Percentiles rank a stretch among this genome's conserved stretches.
phyloP scores from a whole-genome alignment of 2,888 invertebrate genomes.

The Corythucha ciliata region DNA sequence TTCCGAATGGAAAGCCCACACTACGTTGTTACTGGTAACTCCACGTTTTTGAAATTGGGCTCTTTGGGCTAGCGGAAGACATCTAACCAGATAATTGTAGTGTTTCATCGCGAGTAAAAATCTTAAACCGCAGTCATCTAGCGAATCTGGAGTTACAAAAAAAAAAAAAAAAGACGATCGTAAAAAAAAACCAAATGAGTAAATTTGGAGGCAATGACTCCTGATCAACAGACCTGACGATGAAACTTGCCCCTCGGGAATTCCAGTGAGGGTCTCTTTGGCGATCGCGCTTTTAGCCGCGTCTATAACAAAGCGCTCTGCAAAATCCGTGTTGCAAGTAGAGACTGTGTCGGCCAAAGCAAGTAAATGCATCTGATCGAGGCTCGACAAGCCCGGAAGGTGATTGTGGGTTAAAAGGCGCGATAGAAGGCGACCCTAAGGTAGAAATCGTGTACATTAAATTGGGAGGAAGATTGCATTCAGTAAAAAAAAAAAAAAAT shows the following conservation, averaged over 20 bases:
- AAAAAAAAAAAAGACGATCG: background rate
- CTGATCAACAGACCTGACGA: conserved; percentile 28
- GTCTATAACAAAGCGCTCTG: conserved; percentile 66
- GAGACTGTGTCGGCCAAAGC: conserved; percentile 97
- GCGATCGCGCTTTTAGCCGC: conserved; percentile 57
- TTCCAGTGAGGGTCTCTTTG: conserved; percentile 51
- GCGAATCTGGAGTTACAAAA: conserved; percentile 53
- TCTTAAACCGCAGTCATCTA: conserved; percentile 95
- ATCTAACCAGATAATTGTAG: conserved; percentile 87
- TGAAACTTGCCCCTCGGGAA: conserved; percentile 29
- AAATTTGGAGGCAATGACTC: too few relatives aligned
- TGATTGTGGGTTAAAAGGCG: conserved; percentile 89
- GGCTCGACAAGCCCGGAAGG: conserved; percentile 84
- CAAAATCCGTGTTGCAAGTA: conserved; percentile 80
- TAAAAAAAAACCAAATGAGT: background rate
- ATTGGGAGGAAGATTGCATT: too few relatives aligned
- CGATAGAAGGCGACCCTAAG: conserved; percentile 68
- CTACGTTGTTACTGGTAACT: conserved; percentile 80
- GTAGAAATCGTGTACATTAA: too few relatives aligned
- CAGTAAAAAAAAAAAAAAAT: background rate
- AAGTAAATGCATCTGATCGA: conserved; percentile 99
- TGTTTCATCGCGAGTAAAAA: conserved; percentile 97
- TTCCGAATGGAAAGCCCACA: conserved; percentile 99
- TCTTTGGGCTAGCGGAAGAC: conserved; percentile 82
- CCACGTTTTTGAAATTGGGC: conserved; percentile 77